Conservation (phyloP, 2,888 invertebrate species). For the Mesopsocus fuscifrons region DNA sequence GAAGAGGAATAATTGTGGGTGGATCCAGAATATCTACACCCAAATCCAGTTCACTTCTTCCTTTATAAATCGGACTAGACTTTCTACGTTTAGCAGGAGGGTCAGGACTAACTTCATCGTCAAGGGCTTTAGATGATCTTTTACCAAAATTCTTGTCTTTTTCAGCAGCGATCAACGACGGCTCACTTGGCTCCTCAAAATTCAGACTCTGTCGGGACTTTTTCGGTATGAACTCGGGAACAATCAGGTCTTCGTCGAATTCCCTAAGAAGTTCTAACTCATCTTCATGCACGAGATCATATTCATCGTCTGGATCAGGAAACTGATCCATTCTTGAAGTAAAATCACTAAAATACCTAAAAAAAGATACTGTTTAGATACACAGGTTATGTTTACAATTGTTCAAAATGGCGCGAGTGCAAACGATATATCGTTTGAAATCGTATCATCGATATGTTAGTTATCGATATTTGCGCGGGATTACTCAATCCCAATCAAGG, state of each 20-base stretch:
- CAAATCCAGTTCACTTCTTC: too few relatives aligned
- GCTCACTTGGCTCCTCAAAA: neutral
- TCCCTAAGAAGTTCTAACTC: conserved; percentile 24
- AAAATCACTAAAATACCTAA: neutral
- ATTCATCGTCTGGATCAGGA: conserved; percentile 27
- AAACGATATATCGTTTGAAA: too few relatives aligned
- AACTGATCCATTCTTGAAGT: conserved; percentile 19
- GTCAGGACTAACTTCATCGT: neutral
- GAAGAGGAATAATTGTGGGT: neutral
- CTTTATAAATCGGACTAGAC: too few relatives aligned
- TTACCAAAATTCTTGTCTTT: neutral
- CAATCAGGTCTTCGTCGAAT: conserved; percentile 20
- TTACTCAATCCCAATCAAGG: too few relatives aligned
- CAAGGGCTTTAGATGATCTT: neutral
- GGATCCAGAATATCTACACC: neutral
- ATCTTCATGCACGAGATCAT: conserved; percentile 24
- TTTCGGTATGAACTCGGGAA: neutral
- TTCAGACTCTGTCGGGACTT: neutral
- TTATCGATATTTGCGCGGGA: too few relatives aligned
- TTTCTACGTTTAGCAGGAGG: conserved; percentile 7
- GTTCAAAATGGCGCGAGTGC: too few relatives aligned
- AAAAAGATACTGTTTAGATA: too few relatives aligned
- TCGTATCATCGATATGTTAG: too few relatives aligned
- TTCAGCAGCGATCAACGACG: neutral
- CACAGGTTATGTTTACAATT: too few relatives aligned